A percentile compares a stretch with the other conserved stretches of the same genome.
Conservation (phyloP, 35 echinoderm and acorn worm species). For the Eucidaris tribuloides region DNA sequence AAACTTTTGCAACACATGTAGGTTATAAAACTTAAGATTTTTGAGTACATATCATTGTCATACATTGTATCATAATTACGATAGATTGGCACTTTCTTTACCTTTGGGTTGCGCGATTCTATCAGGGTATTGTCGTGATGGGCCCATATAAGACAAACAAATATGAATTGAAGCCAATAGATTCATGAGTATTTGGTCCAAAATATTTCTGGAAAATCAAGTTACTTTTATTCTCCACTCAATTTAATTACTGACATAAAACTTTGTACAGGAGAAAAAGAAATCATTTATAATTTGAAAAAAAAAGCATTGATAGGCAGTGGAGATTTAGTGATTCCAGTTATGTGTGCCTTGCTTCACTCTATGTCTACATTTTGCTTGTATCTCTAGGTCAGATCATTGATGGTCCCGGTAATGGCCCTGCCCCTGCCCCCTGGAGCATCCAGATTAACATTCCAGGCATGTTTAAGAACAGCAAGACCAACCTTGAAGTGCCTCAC, state of each 20-base stretch:
- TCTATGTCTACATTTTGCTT: too few relatives aligned
- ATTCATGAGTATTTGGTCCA: too few relatives aligned
- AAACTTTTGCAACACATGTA: too few relatives aligned
- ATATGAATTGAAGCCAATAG: too few relatives aligned
- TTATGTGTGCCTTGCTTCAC: background rate
- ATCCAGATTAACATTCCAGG: conserved; percentile 39
- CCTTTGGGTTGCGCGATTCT: too few relatives aligned
- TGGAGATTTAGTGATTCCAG: background rate
- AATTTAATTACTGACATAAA: background rate
- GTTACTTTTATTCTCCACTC: background rate
- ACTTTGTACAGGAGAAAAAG: background rate
- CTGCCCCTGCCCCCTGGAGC: conserved; percentile 85
- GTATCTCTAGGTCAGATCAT: conserved; percentile 74
- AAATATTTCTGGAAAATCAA: background rate
- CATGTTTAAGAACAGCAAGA: conserved; percentile 52
- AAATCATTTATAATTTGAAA: background rate
- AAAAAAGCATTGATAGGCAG: background rate
- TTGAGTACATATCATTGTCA: too few relatives aligned
- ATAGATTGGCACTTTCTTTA: too few relatives aligned
- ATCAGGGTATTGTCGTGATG: too few relatives aligned
- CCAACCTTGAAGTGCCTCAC: conserved; percentile 77
- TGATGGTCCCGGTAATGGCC: conserved; percentile 85
- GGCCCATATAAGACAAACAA: too few relatives aligned
- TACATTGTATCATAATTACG: too few relatives aligned
- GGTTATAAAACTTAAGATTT: too few relatives aligned